Conservation (phyloP, 2,113 vertebrate genomes). For the Candoia aspera region DNA sequence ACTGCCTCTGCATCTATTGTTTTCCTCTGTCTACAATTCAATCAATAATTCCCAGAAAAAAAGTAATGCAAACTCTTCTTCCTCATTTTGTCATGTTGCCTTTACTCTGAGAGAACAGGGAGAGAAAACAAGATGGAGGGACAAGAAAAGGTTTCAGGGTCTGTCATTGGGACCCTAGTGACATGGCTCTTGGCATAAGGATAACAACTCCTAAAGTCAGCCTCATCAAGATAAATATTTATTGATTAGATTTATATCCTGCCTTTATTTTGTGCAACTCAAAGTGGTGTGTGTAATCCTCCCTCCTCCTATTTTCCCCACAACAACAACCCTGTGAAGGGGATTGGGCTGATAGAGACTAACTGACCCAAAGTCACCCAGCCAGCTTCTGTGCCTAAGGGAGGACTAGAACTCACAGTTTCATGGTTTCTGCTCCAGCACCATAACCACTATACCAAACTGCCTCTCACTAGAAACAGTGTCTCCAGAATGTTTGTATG, state of each 20-base stretch:
- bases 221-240: neutral
- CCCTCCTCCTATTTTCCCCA: too few species aligned
- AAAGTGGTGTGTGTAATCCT: neutral
- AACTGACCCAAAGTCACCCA: neutral
- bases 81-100: neutral
- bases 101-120: neutral
- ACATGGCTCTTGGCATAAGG: neutral
- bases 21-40: neutral
- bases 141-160: neutral
- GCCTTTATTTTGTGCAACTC: neutral
- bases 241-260: neutral
- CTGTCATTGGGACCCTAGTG: neutral
- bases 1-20: neutral
- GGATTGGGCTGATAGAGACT: neutral
- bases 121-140: too few species aligned
- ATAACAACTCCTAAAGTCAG: neutral
- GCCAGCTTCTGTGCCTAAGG: neutral
- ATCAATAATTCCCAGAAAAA: neutral
- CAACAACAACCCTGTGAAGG: neutral
- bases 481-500: neutral
- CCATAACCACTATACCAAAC: neutral
- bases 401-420: neutral
- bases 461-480: neutral
- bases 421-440: neutral
- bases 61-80: neutral